Evolutionary conservation across 64 coral and sea anemone genomes (phyloP).

Genomic region (Stylophora pistillata): DNA sequence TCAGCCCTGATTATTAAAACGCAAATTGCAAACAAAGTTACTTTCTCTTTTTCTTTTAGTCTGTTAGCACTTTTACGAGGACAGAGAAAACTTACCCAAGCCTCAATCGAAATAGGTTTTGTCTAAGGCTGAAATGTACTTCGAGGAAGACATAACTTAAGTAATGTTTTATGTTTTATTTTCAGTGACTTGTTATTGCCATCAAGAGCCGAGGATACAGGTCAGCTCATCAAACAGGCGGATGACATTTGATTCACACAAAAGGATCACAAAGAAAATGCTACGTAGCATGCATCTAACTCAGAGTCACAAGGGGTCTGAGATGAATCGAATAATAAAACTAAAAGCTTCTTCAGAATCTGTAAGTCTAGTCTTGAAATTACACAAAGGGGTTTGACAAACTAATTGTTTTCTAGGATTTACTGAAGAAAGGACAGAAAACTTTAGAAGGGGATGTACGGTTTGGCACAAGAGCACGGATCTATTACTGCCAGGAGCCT

Average conservation of each 20-base stretch:
- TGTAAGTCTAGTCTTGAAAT: not conserved
- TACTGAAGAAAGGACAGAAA: too few relatives aligned
- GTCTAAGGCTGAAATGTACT: not conserved
- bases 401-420: not conserved
- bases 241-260: not conserved
- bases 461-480: too few relatives aligned
- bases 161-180: not conserved
- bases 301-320: not conserved
- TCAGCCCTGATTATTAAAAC: not conserved
- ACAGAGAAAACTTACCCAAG: not conserved
- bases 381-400: not conserved
- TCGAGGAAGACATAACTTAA: too few relatives aligned
- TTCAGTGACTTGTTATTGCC: not conserved
- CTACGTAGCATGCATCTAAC: not conserved
- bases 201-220: not conserved
- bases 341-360: not conserved
- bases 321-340: not conserved
- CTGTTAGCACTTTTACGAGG: not conserved
- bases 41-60: not conserved
- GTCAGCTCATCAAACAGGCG: not conserved
- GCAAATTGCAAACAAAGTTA: too few relatives aligned
- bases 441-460: too few relatives aligned
- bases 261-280: not conserved
- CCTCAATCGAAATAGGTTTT: not conserved
- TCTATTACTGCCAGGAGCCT: too few relatives aligned